A percentile compares a stretch with the other conserved stretches of the same genome.
These are phyloP conservation scores for Buphagus erythrorhynchus DNA, from an alignment of 2,797 vertebrate genomes.

Conservation along the genomic window DNA sequence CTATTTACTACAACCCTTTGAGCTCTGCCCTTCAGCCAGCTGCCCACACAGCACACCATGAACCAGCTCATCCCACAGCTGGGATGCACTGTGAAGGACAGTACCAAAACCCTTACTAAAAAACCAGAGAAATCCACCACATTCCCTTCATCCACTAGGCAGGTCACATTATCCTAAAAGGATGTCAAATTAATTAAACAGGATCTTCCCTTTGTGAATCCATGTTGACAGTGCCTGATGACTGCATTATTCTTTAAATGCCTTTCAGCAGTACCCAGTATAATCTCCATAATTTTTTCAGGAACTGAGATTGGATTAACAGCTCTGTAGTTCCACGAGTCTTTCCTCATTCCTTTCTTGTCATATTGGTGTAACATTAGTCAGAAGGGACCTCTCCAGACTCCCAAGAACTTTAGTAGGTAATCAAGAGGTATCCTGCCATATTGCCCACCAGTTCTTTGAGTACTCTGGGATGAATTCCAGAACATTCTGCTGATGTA, in stretches of 20 bases:
- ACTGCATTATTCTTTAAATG: background rate
- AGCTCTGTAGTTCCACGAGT: background rate
- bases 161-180: background rate
- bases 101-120: background rate
- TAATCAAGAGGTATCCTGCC: background rate
- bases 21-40: background rate
- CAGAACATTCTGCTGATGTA: background rate
- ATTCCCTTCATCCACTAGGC: background rate
- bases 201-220: background rate
- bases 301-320: background rate
- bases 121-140: background rate
- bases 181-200: background rate
- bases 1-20: background rate
- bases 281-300: background rate
- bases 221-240: background rate
- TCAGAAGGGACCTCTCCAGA: background rate
- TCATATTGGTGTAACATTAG: background rate
- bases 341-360: background rate
- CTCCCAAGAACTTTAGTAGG: background rate
- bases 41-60: fast-evolving
- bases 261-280: background rate
- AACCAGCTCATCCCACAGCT: background rate
- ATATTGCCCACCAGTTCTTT: background rate
- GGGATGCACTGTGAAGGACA: background rate
- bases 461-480: background rate